Conservation (phyloP, 2,888 invertebrate genomes). For the Acronicta aceris region DNA sequence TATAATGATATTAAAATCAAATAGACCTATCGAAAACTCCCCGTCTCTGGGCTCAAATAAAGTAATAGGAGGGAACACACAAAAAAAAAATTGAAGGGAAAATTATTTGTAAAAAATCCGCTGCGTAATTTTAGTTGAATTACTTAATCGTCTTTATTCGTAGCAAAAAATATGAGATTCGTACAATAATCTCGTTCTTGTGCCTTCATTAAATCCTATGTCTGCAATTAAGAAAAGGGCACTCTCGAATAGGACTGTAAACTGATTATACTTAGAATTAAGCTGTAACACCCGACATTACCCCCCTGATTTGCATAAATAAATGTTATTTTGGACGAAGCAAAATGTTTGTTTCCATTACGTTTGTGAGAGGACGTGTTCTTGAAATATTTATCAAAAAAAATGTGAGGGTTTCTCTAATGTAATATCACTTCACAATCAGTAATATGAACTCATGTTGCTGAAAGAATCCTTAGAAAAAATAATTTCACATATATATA, state of each 20-base stretch:
- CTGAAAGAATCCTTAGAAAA: conserved; percentile 8
- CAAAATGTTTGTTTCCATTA: conserved; percentile 71
- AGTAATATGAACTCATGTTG: conserved; percentile 7
- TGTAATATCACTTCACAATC: conserved; percentile 28
- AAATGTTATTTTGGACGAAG: conserved; percentile 72
- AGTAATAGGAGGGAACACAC: conserved; percentile 10
- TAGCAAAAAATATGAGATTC: conserved; percentile 64
- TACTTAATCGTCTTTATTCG: conserved; percentile 20
- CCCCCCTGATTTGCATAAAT: conserved; percentile 77
- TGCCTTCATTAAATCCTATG: conserved; percentile 79
- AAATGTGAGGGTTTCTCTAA: conserved; percentile 21
- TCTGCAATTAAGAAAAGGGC: conserved; percentile 73
- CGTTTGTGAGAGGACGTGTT: conserved; percentile 52
- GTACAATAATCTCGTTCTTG: conserved; percentile 73
- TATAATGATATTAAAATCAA: conserved; percentile 21
- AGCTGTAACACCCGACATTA: conserved; percentile 79
- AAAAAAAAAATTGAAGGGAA: conserved; percentile 8
- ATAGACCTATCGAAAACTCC: conserved; percentile 16
- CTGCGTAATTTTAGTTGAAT: conserved; percentile 17
- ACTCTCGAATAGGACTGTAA: conserved; percentile 67
- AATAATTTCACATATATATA: conserved; percentile 2
- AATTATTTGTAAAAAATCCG: conserved; percentile 18
- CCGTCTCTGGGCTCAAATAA: conserved; percentile 13
- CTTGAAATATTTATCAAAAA: conserved; percentile 46
- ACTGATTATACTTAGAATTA: conserved; percentile 81